Evolutionary conservation across 2,797 vertebrate species (phyloP), one percentile per base, ranked within the genome.

Genomic region (Austrolebias charrua): DNA sequence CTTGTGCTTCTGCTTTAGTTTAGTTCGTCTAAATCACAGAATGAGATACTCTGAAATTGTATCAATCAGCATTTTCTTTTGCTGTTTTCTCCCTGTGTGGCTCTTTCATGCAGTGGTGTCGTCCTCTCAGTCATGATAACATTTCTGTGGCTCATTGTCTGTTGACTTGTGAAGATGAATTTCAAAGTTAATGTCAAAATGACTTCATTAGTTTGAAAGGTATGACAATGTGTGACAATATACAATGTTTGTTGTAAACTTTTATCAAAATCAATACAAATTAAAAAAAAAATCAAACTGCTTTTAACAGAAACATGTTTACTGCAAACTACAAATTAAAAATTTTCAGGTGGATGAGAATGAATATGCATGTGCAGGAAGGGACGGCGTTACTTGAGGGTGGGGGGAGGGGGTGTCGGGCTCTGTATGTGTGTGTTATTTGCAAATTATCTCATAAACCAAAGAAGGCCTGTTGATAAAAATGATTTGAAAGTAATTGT

Each of bases 21-120:
- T 40, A 20, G 14, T 62, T 62, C 16, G 16, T 28, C 45, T 67
- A 60, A 44, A 35, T 51, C 48, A 70, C 57, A 76, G 28, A 31
- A 43, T 16, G 9, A 29, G 5, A 13, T 69, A 42, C 5, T 50
- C 10, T 31, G 19, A 76, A 66, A 53, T 60, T 58, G 28, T 60
- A 64, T 66, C 46, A 8, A 8, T 52, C 15, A 29, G 47, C 62
- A 14, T 60, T 28, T 55, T 16, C 40, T 51, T 55, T 50, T 60
- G 15, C 44, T 14, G 55, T 28, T 49, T 7, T 11, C 43, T 52
- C 31, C 0, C 4, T 66, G n/a, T 55, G 28, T 16, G 28, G 11
- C 1, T 55, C 46, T 55, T 53, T 63, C 33, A 61, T 48, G 16
- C 28, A 51, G 33, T 18, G 9, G 9, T n/a, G 55, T 31, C n/a